phyloP scores from a whole-genome alignment of 2,888 invertebrate species.

The Nymphalis c-album region DNA sequence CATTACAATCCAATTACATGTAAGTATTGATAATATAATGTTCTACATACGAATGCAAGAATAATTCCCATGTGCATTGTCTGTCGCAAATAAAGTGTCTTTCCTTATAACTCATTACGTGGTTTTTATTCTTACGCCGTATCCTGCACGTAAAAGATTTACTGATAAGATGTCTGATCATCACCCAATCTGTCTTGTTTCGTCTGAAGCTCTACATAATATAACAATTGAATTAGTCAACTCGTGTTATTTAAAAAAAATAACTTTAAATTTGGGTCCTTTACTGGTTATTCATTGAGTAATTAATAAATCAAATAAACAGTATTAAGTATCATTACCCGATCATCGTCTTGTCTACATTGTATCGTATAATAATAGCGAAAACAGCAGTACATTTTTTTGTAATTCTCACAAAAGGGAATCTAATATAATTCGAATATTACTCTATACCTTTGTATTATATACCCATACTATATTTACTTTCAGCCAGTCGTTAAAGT shows the following conservation, averaged over 20 bases:
- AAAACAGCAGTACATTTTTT: too few species aligned
- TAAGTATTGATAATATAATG: neutral
- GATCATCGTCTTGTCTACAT: too few species aligned
- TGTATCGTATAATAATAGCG: too few species aligned
- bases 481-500: too few species aligned
- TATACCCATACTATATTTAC: too few species aligned
- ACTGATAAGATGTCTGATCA: conserved; percentile 25
- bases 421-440: too few species aligned
- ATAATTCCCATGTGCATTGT: conserved; percentile 9
- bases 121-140: conserved; percentile 29
- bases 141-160: conserved; percentile 24
- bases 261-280: neutral
- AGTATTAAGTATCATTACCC: too few species aligned
- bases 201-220: conserved; percentile 16
- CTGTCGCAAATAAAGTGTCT: neutral
- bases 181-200: conserved; percentile 22
- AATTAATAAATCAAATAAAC: too few species aligned
- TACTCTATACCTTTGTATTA: too few species aligned
- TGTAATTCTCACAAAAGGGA: too few species aligned
- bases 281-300: neutral
- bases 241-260: neutral
- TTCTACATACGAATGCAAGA: neutral
- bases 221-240: conserved; percentile 12
- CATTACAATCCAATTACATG: neutral
- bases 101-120: conserved; percentile 22